Conservation (phyloP, 2,888 invertebrate species). For the Cylindroiulus punctatus region DNA sequence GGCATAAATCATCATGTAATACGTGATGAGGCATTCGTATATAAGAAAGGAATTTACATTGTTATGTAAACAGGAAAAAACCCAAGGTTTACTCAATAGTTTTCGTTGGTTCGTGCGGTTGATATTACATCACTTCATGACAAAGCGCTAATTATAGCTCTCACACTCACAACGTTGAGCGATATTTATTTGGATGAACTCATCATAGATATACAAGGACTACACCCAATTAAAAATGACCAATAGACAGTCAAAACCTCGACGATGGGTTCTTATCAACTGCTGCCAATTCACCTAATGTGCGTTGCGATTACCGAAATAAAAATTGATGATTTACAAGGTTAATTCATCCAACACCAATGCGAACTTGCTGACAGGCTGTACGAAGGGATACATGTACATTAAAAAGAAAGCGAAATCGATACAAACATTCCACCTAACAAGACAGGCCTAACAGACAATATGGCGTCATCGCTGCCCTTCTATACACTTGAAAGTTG, state of each 20-base stretch:
- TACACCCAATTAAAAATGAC: background rate
- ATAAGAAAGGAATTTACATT: constrained; percentile 13
- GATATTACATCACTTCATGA: background rate
- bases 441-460: background rate
- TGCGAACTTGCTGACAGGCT: background rate
- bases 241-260: background rate
- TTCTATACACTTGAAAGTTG: background rate
- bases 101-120: background rate
- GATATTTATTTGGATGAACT: constrained; percentile 10
- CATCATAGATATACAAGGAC: background rate
- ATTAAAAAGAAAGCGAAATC: background rate
- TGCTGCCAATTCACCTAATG: background rate
- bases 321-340: background rate
- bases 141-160: constrained; percentile 20
- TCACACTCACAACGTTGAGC: background rate
- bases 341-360: background rate
- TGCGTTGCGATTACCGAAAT: background rate
- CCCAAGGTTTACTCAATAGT: background rate
- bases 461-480: background rate
- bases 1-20: background rate
- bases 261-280: background rate
- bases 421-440: background rate
- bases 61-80: constrained; percentile 21
- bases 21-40: background rate
- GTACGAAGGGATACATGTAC: background rate